phyloP scores from a whole-genome alignment of 1,140 invertebrate genomes.

The Sesamia nonagrioides region DNA sequence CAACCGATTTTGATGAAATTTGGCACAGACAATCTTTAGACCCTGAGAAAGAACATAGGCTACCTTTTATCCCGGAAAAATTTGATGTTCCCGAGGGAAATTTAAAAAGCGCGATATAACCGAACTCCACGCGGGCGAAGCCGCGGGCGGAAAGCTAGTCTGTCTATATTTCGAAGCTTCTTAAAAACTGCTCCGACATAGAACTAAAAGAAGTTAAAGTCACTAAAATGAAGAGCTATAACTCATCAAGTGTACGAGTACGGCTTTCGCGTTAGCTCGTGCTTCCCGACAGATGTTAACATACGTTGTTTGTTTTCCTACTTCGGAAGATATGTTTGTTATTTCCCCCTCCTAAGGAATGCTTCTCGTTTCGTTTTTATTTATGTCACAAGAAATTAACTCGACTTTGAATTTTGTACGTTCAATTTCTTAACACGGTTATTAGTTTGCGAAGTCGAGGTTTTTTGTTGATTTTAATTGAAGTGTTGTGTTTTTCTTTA shows the following conservation, averaged over 20 bases:
- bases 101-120: too few relatives aligned
- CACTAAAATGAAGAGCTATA: conserved; percentile 36
- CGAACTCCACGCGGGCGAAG: too few relatives aligned
- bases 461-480: background rate
- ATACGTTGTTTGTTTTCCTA: conserved; percentile 85
- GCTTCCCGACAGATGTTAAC: conserved; percentile 84
- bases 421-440: conserved; percentile 50
- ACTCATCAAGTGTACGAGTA: conserved; percentile 42
- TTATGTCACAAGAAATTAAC: conserved; percentile 75
- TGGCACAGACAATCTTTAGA: too few relatives aligned
- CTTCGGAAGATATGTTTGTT: conserved; percentile 85
- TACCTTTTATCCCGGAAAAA: too few relatives aligned
- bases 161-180: background rate
- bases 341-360: conserved; percentile 71
- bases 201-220: conserved; percentile 27
- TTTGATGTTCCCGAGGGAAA: too few relatives aligned
- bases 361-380: conserved; percentile 76
- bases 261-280: conserved; percentile 57
- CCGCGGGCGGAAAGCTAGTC: too few relatives aligned
- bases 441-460: conserved; percentile 11
- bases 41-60: too few relatives aligned
- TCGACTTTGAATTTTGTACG: conserved; percentile 39
- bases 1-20: too few relatives aligned
- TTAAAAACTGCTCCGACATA: background rate
- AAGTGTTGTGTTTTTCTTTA: background rate